phyloP scores from a whole-genome alignment of 92 coral and sea anemone species.

The Pocillopora meandrina region DNA sequence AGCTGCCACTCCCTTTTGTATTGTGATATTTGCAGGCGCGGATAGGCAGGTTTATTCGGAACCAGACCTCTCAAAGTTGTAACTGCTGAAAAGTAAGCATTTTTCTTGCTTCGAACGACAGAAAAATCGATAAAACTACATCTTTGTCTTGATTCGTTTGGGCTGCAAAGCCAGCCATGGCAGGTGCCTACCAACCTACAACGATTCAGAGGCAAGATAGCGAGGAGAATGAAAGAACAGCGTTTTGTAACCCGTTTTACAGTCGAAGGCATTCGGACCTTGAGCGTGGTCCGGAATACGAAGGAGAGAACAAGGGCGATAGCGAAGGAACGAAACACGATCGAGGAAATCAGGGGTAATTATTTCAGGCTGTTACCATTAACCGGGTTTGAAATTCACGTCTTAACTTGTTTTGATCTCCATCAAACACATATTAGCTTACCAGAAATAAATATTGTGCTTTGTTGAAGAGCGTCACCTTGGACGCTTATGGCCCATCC shows the following conservation, averaged over 20 bases:
- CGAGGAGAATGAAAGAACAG: neutral
- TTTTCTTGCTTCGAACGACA: neutral
- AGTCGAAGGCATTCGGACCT: slow-evolving; percentile 26
- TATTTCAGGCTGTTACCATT: neutral
- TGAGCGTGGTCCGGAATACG: neutral
- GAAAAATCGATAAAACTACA: neutral
- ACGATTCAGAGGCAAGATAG: slow-evolving; percentile 56
- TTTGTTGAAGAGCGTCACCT: neutral
- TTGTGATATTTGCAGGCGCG: neutral
- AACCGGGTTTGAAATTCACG: neutral
- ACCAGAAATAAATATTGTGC: neutral
- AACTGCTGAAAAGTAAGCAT: neutral
- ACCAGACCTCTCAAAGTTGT: slow-evolving; percentile 24
- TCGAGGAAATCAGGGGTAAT: slow-evolving; percentile 48
- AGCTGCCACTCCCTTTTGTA: slow-evolving; percentile 30
- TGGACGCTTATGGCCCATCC: no score
- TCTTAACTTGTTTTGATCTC: slow-evolving; percentile 2
- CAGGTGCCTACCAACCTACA: slow-evolving; percentile 91
- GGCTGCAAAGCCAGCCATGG: slow-evolving; percentile 60
- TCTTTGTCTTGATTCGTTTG: neutral
- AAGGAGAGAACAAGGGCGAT: neutral
- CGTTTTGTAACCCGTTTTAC: slow-evolving; percentile 34
- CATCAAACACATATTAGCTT: neutral
- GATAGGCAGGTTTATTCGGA: slow-evolving; percentile 29
- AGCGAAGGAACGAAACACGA: slow-evolving; percentile 1